A percentile compares a stretch with the other conserved stretches of the same genome.
phyloP scores from a whole-genome alignment of 2,797 vertebrate genomes.

The Sphenodon punctatus region DNA sequence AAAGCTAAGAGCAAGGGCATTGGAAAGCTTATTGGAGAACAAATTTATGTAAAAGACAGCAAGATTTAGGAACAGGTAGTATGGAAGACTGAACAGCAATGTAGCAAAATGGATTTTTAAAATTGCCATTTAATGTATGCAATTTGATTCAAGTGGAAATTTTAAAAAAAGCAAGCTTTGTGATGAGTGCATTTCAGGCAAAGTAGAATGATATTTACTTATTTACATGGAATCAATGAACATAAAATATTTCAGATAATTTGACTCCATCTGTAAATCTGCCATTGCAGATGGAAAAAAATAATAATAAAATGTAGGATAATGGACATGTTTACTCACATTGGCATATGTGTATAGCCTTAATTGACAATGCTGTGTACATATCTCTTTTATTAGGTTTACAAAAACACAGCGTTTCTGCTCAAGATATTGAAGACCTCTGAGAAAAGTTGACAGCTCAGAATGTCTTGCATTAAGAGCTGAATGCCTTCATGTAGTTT shows the following conservation, averaged over 20 bases:
- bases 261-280: conserved; percentile 15
- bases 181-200: neutral
- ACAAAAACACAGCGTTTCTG: neutral
- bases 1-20: conserved; percentile 67
- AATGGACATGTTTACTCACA: neutral
- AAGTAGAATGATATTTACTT: neutral
- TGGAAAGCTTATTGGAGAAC: conserved; percentile 48
- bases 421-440: neutral
- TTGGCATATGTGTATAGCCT: neutral
- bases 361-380: neutral
- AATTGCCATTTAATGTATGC: neutral
- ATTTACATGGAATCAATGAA: neutral
- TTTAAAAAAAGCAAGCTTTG: neutral
- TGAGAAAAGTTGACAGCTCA: conserved; percentile 15
- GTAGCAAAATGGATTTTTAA: neutral
- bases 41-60: conserved; percentile 64
- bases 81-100: neutral
- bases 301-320: neutral
- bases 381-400: conserved; percentile 1
- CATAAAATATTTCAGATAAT: neutral
- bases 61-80: conserved; percentile 10
- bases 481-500: neutral
- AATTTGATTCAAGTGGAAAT: neutral
- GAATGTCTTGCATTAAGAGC: neutral
- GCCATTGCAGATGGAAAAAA: neutral